These are phyloP conservation scores for Porites divaricata DNA, from an alignment of 92 coral and sea anemone species.

Conservation along the genomic window DNA sequence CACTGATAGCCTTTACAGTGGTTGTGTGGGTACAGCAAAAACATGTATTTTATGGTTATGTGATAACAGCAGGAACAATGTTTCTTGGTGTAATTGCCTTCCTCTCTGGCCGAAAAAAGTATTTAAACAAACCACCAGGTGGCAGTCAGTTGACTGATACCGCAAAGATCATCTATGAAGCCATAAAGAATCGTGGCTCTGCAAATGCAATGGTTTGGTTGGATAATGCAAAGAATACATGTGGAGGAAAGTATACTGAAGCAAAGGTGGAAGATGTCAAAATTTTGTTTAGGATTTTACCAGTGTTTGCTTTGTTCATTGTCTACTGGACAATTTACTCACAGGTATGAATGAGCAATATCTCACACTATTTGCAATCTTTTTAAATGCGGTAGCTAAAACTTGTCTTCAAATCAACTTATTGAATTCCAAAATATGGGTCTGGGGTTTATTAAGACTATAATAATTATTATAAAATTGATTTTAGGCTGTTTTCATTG, in stretches of 20 bases:
- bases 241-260: conserved; percentile 77
- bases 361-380: neutral
- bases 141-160: conserved; percentile 85
- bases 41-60: conserved; percentile 78
- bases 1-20: conserved; percentile 79
- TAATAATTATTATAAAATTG: no score
- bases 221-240: conserved; percentile 76
- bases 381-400: neutral
- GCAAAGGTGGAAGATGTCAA: conserved; percentile 94
- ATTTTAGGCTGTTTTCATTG: no score
- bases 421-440: no score
- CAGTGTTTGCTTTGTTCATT: conserved; percentile 81
- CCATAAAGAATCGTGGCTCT: conserved; percentile 28
- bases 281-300: conserved; percentile 69
- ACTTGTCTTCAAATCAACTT: no score
- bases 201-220: conserved; percentile 66
- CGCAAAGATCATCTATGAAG: conserved; percentile 61
- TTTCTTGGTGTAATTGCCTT: conserved; percentile 68
- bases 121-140: conserved; percentile 73
- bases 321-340: conserved; percentile 84
- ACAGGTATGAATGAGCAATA: conserved; percentile 61
- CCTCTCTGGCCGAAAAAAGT: conserved; percentile 69
- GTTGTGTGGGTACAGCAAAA: conserved; percentile 89
- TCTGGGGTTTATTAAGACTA: no score
- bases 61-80: conserved; percentile 79